Percentiles rank a stretch among this genome's conserved stretches.
Evolutionary conservation across 1,140 invertebrate genomes (phyloP).

Genomic region (Sminthurinus signatus): DNA sequence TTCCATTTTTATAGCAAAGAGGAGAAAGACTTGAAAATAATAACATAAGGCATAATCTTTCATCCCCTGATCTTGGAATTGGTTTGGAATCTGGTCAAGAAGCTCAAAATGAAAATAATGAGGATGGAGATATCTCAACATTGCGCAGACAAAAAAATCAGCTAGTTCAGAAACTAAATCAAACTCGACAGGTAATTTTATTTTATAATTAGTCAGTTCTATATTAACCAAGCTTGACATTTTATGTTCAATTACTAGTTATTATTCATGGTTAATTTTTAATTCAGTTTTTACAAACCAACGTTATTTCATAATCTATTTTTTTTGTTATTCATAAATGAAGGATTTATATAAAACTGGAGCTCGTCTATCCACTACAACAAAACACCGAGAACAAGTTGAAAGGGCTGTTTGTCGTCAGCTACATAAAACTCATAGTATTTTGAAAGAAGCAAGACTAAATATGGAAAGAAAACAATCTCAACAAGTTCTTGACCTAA

Average conservation of each 20-base stretch:
- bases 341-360: slow-evolving; percentile 31
- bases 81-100: slow-evolving; percentile 38
- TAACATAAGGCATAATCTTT: background rate
- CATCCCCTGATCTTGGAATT: slow-evolving; percentile 37
- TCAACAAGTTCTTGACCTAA: slow-evolving; percentile 7
- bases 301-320: background rate
- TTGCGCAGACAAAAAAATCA: slow-evolving; percentile 21
- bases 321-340: slow-evolving; percentile 6
- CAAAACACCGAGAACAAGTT: slow-evolving; percentile 33
- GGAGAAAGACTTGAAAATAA: background rate
- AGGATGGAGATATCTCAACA: slow-evolving; percentile 18
- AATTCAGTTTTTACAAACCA: background rate
- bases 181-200: slow-evolving; percentile 31
- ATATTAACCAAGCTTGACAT: background rate
- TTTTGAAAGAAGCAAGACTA: slow-evolving; percentile 30
- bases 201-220: background rate
- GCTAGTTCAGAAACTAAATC: slow-evolving; percentile 27
- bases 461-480: slow-evolving; percentile 30
- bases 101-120: slow-evolving; percentile 24
- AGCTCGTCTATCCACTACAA: slow-evolving; percentile 24
- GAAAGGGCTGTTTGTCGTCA: slow-evolving; percentile 37
- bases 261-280: background rate
- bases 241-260: background rate
- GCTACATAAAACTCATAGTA: slow-evolving; percentile 36
- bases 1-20: background rate